phyloP scores from a whole-genome alignment of 2,113 vertebrate species.

The Camelus bactrianus region DNA sequence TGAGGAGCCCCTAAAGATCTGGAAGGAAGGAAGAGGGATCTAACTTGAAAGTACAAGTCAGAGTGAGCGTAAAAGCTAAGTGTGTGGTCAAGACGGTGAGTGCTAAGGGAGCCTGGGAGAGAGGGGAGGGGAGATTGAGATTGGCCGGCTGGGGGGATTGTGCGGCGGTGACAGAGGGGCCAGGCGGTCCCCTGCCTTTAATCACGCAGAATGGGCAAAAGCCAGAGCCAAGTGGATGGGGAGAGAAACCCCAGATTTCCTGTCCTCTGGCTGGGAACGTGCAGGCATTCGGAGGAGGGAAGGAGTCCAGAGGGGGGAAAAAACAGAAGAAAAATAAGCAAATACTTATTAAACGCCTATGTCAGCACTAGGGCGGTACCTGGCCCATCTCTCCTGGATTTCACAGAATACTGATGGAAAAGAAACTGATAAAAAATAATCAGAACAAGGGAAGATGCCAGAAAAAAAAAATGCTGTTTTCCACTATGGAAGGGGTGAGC shows the following conservation, averaged over 20 bases:
- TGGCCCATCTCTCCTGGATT: neutral
- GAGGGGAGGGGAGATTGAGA: neutral
- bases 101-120: neutral
- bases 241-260: slow-evolving; percentile 68
- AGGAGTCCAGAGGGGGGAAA: neutral
- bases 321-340: slow-evolving; percentile 31
- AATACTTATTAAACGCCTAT: neutral
- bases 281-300: neutral
- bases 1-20: neutral
- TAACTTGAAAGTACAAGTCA: slow-evolving; percentile 17
- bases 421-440: slow-evolving; percentile 17
- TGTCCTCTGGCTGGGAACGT: slow-evolving; percentile 55
- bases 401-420: neutral
- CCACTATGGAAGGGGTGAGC: neutral
- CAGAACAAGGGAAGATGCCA: neutral
- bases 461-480: neutral
- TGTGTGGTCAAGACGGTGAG: neutral
- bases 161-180: neutral
- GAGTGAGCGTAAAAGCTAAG: neutral
- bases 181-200: neutral
- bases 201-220: slow-evolving; percentile 5
- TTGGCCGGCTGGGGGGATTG: neutral
- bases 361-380: neutral
- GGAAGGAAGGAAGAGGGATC: neutral
- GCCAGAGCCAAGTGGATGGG: neutral